These are phyloP conservation scores for Pandemis corylana DNA, from an alignment of 2,888 invertebrate species.

Conservation along the genomic window DNA sequence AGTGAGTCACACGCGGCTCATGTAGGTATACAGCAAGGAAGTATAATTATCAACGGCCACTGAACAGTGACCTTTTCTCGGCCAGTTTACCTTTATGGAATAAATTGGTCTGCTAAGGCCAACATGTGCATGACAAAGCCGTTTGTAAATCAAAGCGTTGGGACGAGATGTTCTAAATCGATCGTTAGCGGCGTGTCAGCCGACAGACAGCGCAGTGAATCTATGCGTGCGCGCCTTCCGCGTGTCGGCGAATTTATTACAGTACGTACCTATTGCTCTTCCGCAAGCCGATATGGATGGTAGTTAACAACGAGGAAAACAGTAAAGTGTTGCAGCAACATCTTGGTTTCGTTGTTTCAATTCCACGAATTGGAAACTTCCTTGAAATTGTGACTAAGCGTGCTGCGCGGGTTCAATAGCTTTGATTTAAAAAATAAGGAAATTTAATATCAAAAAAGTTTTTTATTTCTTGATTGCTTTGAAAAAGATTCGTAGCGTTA, in stretches of 20 bases:
- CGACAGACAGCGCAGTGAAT: conserved; percentile 54
- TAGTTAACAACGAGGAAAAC: conserved; percentile 45
- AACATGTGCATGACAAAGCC: conserved; percentile 55
- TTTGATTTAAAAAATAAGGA: background rate
- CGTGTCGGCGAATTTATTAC: conserved; percentile 60
- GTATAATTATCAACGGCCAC: conserved; percentile 45
- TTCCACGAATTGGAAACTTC: conserved; percentile 15
- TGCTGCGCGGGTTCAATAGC: background rate
- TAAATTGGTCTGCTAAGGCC: conserved; percentile 67
- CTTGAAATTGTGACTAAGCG: conserved; percentile 1
- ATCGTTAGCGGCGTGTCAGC: conserved; percentile 48
- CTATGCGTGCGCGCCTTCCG: conserved; percentile 64
- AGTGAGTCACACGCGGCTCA: conserved; percentile 41
- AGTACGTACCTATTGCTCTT: conserved; percentile 51
- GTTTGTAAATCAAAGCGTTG: conserved; percentile 51
- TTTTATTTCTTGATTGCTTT: background rate
- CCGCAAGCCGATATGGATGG: conserved; percentile 56
- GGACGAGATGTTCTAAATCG: conserved; percentile 59
- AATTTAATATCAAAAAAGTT: too few relatives aligned
- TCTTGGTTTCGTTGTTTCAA: conserved; percentile 17
- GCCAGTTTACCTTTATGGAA: conserved; percentile 61
- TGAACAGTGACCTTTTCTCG: conserved; percentile 58
- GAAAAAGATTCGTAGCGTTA: background rate
- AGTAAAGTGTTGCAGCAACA: conserved; percentile 23
- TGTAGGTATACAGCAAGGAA: conserved; percentile 58